Evolutionary conservation across 2,888 invertebrate genomes (phyloP), one percentile per base, ranked within the genome.

Genomic region (Sarcophaga subvicina): DNA sequence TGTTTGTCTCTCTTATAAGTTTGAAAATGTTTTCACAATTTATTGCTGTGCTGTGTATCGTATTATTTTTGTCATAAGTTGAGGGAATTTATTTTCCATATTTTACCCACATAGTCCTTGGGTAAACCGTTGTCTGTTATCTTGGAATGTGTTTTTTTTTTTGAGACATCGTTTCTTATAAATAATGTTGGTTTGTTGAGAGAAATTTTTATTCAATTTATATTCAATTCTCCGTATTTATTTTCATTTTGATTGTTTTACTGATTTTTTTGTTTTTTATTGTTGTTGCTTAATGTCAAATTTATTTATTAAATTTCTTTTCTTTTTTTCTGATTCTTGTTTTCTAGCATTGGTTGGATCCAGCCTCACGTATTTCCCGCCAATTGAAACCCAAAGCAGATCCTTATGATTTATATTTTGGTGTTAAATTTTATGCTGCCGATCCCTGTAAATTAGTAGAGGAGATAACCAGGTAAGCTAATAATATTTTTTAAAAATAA

Each of bases 391-490:
- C 96, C 37, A 94, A 95, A 72, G 90, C 91, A 87, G 95, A 95
- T 91, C 95, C 97, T 54, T 97, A 97, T 94, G 98, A 97, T 83
- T 96, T 99, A 90, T 99, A 99, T 94, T 98, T 99, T 93, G 98
- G 98, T 83, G 98, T 99, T 88, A 99, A 99, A 94, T 99, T 98
- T 94, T 99, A 99, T 94, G 98, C 98, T 3, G 98, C 98, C 1
- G 99, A 99, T 94, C 99, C 99, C 1, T 98, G 98, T 94, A 98
- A 98, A 93, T 95, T 99, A 85, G 95, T 98, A 86, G 99, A 99
- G 94, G 99, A 99, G 95, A 98, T 98, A 91, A 99, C 99, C 84
- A 96, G 98, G 98, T 98, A 94, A 89, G 91, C 89, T 14, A 0
- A 17, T 0, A 54, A 14, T 54, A 14, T 54, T 54, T 54, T 54